Base-by-base conservation (phyloP, 2,797 vertebrate species). In the Erethizon dorsatum region DNA sequence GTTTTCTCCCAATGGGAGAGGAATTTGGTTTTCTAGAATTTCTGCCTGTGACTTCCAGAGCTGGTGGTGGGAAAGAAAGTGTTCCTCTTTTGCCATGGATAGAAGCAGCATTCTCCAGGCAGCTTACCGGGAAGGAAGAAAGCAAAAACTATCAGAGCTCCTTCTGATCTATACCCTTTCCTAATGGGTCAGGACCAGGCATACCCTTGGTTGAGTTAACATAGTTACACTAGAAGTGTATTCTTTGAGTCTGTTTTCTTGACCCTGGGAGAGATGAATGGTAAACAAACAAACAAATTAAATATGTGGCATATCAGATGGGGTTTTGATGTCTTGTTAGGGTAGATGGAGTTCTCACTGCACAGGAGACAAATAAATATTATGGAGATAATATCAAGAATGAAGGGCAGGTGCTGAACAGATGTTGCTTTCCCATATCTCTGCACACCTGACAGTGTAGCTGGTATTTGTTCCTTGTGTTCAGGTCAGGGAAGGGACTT, bases 221-320 rank as follows among this genome's bases (percentile, higher is more conserved):
- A 56, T 63, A 37, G 33, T 56, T 50, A 88, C 10, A 86, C 4
- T 47, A 78, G 15, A 9, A 41, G 61, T 41, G 14, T 5, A 82
- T 87, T 80, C 75, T 78, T 88, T 37, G 67, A 80, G 73, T n/a
- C 67, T 69, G n/a, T 56, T 79, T 92, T 56, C 47, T 24, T 95
- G 33, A 17, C 13, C 15, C 86, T 37, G 8, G 31, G 85, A 94
- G 57, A 94, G 56, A 87, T 20, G 73, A 83, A 92, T 50, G n/a
- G 6, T 56, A 84, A 89, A 83, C 18, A 71, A 65, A 77, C 2
- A 80, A 63, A 83, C 75, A 94, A 92, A 75, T 75, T 50, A 31
- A 15, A 71, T 91, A 20, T 6, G 26, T 24, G 3, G 3, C 24
- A 7, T 26, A 59, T 90, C 47, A 84, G 69, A 37, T 33, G 17